Base-by-base conservation (phyloP, 1,140 invertebrate genomes). In the Bombus waltoni region DNA sequence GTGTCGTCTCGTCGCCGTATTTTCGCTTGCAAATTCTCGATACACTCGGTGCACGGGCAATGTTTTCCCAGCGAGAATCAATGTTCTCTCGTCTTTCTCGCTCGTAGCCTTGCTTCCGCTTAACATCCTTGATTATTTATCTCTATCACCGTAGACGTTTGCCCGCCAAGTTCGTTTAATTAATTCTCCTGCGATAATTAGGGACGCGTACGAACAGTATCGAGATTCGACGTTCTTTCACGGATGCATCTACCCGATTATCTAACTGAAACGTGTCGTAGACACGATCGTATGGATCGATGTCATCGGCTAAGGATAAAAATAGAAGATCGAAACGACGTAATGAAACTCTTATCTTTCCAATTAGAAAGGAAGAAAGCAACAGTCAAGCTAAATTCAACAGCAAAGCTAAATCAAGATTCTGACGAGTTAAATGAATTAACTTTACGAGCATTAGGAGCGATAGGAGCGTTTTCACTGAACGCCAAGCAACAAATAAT, bases 11-110 rank as follows among this genome's bases (percentile, higher is more conserved):
- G 42, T 38, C 40, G 65, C 15, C 62, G 71, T 87, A 84, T 84
- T 87, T 74, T 79, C 70, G 73, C 78, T 53, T 80, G 74, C 71
- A 65, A 81, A 81, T 81, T 44, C 78, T 11, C 70, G 70, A 73
- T 85, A 85, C 78, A 42, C 57, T 40, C 28, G 28, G 42, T 15
- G 59, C 25, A 10, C 57, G 0, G 3, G 25, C 47, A 65, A 59
- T 38, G 76, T 88, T 80, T 83, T 81, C 57, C 73, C 76, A 32
- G 25, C 53, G 42, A 53, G 57, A 73, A 77, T 85, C 81, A 57
- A 74, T 66, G 32, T 47, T 66, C 62, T 59, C 71, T 42, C 44
- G 18, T 28, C 35, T 25, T 73, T 81, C 70, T 35, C n/a, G 42
- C 38, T 66, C 53, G 28, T 9, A 6, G 40, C 5, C 15, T 22